A percentile compares a stretch with the other conserved stretches of the same genome.
These are phyloP conservation scores for Leucophenga varia DNA, from an alignment of 1,140 invertebrate genomes.

Conservation along the genomic window DNA sequence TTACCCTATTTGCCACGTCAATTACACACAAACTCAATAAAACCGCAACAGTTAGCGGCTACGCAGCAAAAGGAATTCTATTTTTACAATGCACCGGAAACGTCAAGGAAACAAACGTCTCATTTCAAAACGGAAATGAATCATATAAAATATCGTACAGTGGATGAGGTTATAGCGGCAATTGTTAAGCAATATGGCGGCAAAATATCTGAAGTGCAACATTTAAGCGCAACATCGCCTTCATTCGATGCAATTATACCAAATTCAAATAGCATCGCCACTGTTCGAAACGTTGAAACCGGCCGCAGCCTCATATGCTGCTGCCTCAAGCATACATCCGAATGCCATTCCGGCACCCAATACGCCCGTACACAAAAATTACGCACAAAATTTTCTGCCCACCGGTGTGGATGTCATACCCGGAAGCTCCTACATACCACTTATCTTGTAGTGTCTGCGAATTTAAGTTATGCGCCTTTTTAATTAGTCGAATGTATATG, in stretches of 20 bases:
- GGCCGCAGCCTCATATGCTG: conserved; percentile 7
- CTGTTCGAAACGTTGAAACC: conserved; percentile 9
- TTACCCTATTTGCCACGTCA: conserved; percentile 31
- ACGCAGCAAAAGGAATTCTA: conserved; percentile 14
- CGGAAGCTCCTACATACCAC: conserved; percentile 50
- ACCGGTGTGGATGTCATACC: conserved; percentile 45
- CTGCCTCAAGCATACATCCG: conserved; percentile 17
- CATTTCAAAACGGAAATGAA: too few species aligned
- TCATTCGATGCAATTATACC: conserved; percentile 11
- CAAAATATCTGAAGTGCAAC: neutral
- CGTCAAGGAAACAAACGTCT: neutral
- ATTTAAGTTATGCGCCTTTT: too few species aligned
- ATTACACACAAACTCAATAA: too few species aligned
- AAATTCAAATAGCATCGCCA: neutral
- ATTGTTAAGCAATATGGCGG: conserved; percentile 23
- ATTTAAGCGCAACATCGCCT: too few species aligned
- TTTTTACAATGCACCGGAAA: conserved; percentile 22
- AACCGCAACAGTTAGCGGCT: neutral
- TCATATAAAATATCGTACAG: too few species aligned
- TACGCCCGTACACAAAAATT: conserved; percentile 43
- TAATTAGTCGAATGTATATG: too few species aligned
- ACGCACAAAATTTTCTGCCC: conserved; percentile 42
- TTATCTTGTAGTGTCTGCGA: neutral
- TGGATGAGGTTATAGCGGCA: too few species aligned
- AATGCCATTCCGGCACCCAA: conserved; percentile 31